These are phyloP conservation scores for Eugnorisma glareosa DNA, from an alignment of 2,888 invertebrate species.

Conservation along the genomic window DNA sequence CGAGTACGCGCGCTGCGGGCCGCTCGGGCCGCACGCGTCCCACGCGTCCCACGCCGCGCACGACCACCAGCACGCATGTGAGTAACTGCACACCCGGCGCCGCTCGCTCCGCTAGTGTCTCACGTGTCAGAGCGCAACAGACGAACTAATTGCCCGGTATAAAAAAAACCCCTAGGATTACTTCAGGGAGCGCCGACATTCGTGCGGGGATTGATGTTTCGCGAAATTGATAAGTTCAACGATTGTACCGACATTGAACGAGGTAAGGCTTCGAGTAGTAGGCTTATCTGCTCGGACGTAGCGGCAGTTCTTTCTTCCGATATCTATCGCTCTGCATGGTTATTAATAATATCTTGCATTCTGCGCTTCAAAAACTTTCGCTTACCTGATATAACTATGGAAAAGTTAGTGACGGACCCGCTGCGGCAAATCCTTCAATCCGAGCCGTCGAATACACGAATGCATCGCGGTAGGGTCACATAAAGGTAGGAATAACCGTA, in stretches of 20 bases:
- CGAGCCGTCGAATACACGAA: conserved; percentile 13
- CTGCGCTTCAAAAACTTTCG: conserved; percentile 71
- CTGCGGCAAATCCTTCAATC: conserved; percentile 17
- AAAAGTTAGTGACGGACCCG: conserved; percentile 37
- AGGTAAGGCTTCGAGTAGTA: conserved; percentile 60
- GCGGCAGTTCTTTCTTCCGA: conserved; percentile 63
- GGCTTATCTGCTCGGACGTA: conserved; percentile 38
- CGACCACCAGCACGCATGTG: conserved; percentile 84
- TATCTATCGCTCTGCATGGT: conserved; percentile 78
- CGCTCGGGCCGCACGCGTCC: conserved; percentile 75
- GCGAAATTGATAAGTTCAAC: conserved; percentile 7
- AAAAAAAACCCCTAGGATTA: conserved; percentile 10
- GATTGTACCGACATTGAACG: conserved; percentile 3
- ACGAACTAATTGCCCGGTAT: not conserved
- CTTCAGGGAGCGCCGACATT: conserved; percentile 7
- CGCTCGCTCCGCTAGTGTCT: conserved; percentile 19
- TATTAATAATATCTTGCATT: conserved; percentile 70
- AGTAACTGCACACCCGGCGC: conserved; percentile 72
- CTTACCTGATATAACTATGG: conserved; percentile 71
- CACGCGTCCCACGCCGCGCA: conserved; percentile 73
- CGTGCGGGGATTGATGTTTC: conserved; percentile 16
- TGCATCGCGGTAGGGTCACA: conserved; percentile 28
- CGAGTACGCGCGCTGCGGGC: conserved; percentile 84
- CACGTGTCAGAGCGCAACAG: conserved; percentile 9
- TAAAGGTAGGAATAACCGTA: conserved; percentile 50